A percentile compares a stretch with the other conserved stretches of the same genome.
These are phyloP conservation scores for Tenthredo distinguenda DNA, from an alignment of 2,888 invertebrate genomes.

Conservation along the genomic window DNA sequence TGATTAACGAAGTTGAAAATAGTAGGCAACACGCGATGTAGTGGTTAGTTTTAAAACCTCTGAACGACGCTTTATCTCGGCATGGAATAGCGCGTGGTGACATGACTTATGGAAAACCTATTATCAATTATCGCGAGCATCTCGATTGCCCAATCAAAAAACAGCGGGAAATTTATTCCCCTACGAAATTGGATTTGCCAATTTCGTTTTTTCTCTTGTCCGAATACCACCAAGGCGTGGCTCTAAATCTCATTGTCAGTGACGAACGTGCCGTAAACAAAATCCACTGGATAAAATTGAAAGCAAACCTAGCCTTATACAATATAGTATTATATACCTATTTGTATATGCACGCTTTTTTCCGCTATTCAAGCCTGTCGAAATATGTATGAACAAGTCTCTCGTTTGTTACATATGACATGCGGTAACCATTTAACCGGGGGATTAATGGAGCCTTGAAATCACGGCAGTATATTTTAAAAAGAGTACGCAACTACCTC, in stretches of 20 bases:
- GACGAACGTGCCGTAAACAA: neutral
- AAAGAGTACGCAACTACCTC: neutral
- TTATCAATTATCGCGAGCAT: neutral
- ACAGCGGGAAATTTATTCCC: neutral
- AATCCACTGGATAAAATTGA: neutral
- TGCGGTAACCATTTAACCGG: neutral
- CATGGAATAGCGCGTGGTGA: neutral
- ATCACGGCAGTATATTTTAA: neutral
- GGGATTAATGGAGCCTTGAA: conserved; percentile 22
- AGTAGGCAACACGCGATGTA: neutral
- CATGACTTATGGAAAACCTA: neutral
- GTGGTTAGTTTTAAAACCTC: neutral
- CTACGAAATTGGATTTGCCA: neutral
- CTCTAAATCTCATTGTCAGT: neutral
- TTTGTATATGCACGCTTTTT: neutral
- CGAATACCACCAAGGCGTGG: neutral
- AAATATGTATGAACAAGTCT: neutral
- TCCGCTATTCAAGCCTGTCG: neutral
- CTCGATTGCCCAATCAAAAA: neutral
- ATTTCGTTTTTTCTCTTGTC: neutral
- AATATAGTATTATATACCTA: neutral
- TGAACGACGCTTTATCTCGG: neutral
- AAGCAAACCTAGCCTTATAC: neutral
- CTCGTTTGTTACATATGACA: neutral
- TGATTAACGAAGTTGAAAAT: neutral